These are phyloP conservation scores for Cyclura pinguis DNA, from an alignment of 2,797 vertebrate species.

Conservation along the genomic window DNA sequence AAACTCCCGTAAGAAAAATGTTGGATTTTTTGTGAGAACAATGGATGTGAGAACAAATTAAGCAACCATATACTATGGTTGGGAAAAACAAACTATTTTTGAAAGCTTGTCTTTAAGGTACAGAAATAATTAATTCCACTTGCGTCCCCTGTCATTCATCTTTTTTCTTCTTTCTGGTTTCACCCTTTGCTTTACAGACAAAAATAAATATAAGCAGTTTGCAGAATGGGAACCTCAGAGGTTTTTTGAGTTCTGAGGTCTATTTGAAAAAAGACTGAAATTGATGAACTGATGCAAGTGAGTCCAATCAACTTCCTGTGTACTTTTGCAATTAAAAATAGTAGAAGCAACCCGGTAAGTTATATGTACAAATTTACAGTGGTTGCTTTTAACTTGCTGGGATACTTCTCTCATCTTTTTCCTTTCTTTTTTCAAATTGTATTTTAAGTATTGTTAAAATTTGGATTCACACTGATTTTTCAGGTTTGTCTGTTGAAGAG, in stretches of 20 bases:
- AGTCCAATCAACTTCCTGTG: not conserved
- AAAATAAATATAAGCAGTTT: not conserved
- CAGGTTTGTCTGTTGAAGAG: not conserved
- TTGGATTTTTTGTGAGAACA: too few relatives aligned
- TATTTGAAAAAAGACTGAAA: not conserved
- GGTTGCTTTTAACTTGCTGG: not conserved
- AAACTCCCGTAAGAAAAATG: too few relatives aligned
- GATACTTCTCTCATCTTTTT: not conserved
- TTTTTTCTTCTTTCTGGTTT: too few relatives aligned
- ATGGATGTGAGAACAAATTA: too few relatives aligned
- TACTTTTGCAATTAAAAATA: not conserved
- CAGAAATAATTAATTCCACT: not conserved
- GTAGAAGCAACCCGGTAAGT: not conserved
- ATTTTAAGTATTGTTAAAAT: not conserved
- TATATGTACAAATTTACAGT: not conserved
- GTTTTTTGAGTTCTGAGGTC: not conserved
- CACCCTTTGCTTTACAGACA: not conserved
- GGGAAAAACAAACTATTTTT: not conserved
- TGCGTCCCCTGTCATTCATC: not conserved
- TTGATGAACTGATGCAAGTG: not conserved
- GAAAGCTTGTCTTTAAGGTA: not conserved
- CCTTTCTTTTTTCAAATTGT: not conserved
- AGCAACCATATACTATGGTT: not conserved
- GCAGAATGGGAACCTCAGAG: not conserved
- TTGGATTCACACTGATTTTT: not conserved